Evolutionary conservation across 2,888 invertebrate species (phyloP).

Genomic region (Zaprionus bogoriensis): DNA sequence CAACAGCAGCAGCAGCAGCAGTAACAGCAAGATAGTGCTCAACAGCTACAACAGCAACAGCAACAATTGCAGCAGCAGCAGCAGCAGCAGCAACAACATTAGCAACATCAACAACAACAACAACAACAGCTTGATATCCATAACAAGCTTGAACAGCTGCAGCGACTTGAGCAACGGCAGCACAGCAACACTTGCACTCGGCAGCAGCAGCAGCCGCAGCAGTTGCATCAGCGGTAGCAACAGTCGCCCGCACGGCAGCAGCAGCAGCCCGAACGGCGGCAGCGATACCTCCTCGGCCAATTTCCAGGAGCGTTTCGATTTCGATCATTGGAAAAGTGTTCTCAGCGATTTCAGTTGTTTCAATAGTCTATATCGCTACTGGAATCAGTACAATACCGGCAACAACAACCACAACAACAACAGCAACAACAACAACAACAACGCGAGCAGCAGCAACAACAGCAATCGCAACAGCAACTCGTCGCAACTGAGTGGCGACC

Average conservation of each 20-base stretch:
- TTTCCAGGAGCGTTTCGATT: constrained; percentile 83
- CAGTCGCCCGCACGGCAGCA: constrained; percentile 40
- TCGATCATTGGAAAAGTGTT: constrained; percentile 87
- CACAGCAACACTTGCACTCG: constrained; percentile 51
- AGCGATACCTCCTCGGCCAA: constrained; percentile 81
- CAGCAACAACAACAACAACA: constrained; percentile 27
- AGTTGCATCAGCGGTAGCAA: constrained; percentile 25
- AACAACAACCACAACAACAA: constrained; percentile 29
- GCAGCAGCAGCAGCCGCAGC: constrained; percentile 34
- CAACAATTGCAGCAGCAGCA: constrained; percentile 24
- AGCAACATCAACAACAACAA: constrained; percentile 31
- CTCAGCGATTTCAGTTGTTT: constrained; percentile 85
- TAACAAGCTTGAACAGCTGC: constrained; percentile 67
- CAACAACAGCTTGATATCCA: constrained; percentile 64
- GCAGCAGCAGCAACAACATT: constrained; percentile 10
- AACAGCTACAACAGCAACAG: constrained; percentile 8
- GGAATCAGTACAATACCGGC: constrained; percentile 64
- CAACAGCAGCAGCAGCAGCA: constrained; percentile 26
- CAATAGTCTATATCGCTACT: constrained; percentile 79
- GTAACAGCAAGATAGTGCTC: constrained; percentile 21
- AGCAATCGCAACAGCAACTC: constrained; percentile 2
- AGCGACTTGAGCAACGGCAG: constrained; percentile 56
- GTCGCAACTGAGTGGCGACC: constrained; percentile 37
- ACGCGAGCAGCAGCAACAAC: constrained; percentile 2
- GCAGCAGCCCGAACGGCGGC: constrained; percentile 54